Evolutionary conservation across 2,888 invertebrate species (phyloP).

Genomic region (Amblyjoppa proteus): DNA sequence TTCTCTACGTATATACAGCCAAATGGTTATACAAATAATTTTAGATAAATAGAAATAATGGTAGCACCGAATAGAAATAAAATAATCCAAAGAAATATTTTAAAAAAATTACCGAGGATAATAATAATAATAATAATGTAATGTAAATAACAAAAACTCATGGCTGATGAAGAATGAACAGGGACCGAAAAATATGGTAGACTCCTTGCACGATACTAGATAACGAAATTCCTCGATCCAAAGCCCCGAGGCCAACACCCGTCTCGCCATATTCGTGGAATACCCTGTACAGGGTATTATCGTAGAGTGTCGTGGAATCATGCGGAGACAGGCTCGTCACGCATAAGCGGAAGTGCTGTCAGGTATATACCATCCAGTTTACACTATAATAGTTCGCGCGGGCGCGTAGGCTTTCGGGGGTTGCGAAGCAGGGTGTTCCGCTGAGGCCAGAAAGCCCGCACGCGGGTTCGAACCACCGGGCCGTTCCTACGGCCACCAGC

Average conservation of each 20-base stretch:
- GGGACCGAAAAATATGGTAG: too few relatives aligned
- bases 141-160: too few relatives aligned
- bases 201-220: too few relatives aligned
- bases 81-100: too few relatives aligned
- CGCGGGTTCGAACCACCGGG: background rate
- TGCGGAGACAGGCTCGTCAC: background rate
- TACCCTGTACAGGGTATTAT: background rate
- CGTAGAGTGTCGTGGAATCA: background rate
- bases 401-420: background rate
- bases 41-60: too few relatives aligned
- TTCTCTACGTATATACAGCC: too few relatives aligned
- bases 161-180: too few relatives aligned
- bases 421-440: background rate
- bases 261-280: background rate
- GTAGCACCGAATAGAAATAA: too few relatives aligned
- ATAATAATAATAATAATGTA: too few relatives aligned
- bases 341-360: conserved; percentile 2
- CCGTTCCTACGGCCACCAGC: background rate
- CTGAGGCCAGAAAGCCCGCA: conserved; percentile 4
- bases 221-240: background rate
- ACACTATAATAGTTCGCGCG: conserved; percentile 5
- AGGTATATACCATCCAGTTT: conserved; percentile 1
- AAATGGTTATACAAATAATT: too few relatives aligned
- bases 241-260: background rate
- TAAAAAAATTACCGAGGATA: too few relatives aligned